Evolutionary conservation across 2,797 vertebrate species (phyloP).

Genomic region (Xiphophorus birchmanni): DNA sequence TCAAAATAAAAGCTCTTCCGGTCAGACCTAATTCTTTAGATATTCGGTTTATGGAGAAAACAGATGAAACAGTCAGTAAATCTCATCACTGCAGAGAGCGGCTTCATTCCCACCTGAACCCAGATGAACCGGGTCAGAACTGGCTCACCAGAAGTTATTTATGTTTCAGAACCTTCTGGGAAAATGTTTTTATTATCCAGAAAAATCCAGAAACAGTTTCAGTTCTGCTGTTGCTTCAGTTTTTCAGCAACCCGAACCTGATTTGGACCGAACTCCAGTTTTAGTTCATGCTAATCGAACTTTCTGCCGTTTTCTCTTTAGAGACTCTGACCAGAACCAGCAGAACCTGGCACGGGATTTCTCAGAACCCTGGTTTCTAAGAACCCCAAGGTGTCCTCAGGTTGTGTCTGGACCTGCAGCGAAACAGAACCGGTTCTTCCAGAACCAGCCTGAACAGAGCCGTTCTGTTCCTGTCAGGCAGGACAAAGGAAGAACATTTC

Average conservation of each 20-base stretch:
- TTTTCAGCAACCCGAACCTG: not conserved
- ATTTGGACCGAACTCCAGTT: not conserved
- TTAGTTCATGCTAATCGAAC: no score
- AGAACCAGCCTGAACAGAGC: not conserved
- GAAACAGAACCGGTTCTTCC: not conserved
- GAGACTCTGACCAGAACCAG: not conserved
- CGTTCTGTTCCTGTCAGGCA: not conserved
- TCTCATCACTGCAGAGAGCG: not conserved
- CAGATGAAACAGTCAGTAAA: not conserved
- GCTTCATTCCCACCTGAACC: not conserved
- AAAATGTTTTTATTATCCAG: not conserved
- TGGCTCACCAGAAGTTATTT: not conserved
- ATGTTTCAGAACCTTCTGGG: not conserved
- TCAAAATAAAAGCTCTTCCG: slow-evolving; percentile 9
- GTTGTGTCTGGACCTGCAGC: not conserved
- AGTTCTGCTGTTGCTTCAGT: not conserved
- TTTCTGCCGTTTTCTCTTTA: not conserved
- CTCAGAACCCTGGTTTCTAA: not conserved
- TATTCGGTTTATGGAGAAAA: not conserved
- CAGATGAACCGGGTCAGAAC: not conserved
- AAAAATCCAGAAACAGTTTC: not conserved
- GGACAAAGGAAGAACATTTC: not conserved
- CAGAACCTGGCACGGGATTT: not conserved
- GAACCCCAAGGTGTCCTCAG: not conserved
- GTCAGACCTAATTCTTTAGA: not conserved